These are phyloP conservation scores for Anagyrus pseudococci DNA, from an alignment of 2,888 invertebrate genomes.

Conservation along the genomic window DNA sequence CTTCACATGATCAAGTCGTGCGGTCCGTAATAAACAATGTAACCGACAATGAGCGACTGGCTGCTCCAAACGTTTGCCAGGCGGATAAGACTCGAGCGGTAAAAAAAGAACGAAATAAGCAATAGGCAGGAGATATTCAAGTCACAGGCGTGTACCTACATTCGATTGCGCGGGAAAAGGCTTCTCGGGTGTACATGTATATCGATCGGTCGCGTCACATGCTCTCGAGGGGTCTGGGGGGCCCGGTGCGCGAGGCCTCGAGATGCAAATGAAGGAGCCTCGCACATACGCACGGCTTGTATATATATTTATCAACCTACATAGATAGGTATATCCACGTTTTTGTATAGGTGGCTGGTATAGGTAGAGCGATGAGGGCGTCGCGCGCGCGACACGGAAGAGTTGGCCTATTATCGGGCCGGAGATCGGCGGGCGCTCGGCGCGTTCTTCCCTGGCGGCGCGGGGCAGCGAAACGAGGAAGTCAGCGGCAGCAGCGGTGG, in stretches of 20 bases:
- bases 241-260: slow-evolving; percentile 7
- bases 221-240: neutral
- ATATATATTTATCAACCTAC: too few relatives aligned
- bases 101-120: too few relatives aligned
- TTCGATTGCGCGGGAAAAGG: slow-evolving; percentile 30
- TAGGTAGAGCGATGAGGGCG: slow-evolving; percentile 34
- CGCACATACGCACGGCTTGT: slow-evolving; percentile 36
- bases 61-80: too few relatives aligned
- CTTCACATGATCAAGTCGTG: too few relatives aligned
- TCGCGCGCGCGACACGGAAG: slow-evolving; percentile 36
- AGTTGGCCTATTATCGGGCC: slow-evolving; percentile 30
- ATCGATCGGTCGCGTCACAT: slow-evolving; percentile 23
- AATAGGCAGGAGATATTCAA: slow-evolving; percentile 13
- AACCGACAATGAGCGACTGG: too few relatives aligned
- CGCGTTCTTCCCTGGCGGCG: too few relatives aligned
- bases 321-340: too few relatives aligned
- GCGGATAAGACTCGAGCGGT: too few relatives aligned
- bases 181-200: slow-evolving; percentile 12
- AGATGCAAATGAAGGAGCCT: slow-evolving; percentile 35
- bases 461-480: too few relatives aligned
- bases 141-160: too few relatives aligned
- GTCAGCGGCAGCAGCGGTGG: too few relatives aligned
- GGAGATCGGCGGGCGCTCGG: slow-evolving; percentile 26
- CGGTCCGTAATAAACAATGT: too few relatives aligned
- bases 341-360: neutral